phyloP scores from a whole-genome alignment of 2,113 vertebrate species.

The Chloebia gouldiae region DNA sequence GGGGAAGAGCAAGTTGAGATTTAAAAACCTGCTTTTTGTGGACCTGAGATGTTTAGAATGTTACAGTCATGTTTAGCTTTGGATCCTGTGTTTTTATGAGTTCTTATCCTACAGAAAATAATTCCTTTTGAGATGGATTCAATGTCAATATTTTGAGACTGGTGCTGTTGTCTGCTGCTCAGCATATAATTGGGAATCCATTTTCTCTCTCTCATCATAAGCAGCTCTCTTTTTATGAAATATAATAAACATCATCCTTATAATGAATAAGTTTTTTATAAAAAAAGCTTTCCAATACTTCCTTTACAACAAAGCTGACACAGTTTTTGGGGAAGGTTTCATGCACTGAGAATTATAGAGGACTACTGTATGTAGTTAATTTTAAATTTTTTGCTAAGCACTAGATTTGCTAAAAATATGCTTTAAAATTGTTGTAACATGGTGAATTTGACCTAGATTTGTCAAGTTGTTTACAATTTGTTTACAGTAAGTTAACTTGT shows the following conservation, averaged over 20 bases:
- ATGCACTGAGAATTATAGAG: background rate
- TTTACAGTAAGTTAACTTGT: background rate
- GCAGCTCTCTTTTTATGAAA: background rate
- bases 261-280: background rate
- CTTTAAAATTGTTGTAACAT: background rate
- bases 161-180: background rate
- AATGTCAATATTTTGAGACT: background rate
- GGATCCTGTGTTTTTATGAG: background rate
- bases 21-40: constrained; percentile 3
- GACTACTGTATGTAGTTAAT: background rate
- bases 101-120: background rate
- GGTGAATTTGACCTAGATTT: background rate
- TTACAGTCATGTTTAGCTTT: background rate
- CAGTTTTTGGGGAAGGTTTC: background rate
- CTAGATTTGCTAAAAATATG: background rate
- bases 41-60: background rate
- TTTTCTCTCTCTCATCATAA: background rate
- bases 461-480: background rate
- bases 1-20: background rate
- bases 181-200: background rate
- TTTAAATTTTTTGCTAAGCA: background rate
- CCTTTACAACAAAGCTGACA: background rate
- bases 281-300: background rate
- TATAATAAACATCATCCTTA: background rate
- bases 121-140: background rate